Evolutionary conservation across 2,797 vertebrate genomes (phyloP).

Genomic region (Eutrigla gurnardus): DNA sequence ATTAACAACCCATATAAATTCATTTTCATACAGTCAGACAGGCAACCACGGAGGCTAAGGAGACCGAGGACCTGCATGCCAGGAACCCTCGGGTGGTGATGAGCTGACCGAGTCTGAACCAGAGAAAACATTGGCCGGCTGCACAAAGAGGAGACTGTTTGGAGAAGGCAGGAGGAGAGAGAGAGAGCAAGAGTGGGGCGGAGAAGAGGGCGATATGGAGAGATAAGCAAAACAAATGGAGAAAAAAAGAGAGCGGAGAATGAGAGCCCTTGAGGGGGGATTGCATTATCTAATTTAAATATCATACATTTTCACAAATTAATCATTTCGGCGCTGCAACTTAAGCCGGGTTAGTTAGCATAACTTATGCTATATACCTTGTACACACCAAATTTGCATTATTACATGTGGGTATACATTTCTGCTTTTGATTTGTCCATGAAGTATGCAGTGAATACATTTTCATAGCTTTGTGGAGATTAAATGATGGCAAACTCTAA

Average conservation of each 20-base stretch:
- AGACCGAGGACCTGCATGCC: slow-evolving; percentile 55
- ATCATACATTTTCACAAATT: slow-evolving; percentile 38
- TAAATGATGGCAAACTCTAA: slow-evolving; percentile 29
- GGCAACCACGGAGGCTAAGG: slow-evolving; percentile 53
- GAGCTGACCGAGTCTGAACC: slow-evolving; percentile 57
- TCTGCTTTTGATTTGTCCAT: slow-evolving; percentile 23
- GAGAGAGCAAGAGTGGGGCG: slow-evolving; percentile 10
- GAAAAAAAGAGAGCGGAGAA: not conserved
- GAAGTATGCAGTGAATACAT: slow-evolving; percentile 20
- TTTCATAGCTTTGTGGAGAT: slow-evolving; percentile 30
- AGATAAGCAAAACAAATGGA: slow-evolving; percentile 30
- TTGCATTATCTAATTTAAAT: slow-evolving; percentile 35
- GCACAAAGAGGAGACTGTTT: slow-evolving; percentile 59
- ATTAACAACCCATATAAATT: slow-evolving; percentile 60
- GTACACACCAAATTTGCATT: slow-evolving; percentile 25
- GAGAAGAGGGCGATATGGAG: slow-evolving; percentile 31
- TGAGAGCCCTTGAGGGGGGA: not conserved
- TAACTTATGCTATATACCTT: slow-evolving; percentile 20
- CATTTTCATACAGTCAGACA: slow-evolving; percentile 63
- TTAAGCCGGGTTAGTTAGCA: slow-evolving; percentile 30
- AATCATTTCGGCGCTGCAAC: slow-evolving; percentile 41
- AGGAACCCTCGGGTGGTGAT: slow-evolving; percentile 50
- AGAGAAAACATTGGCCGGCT: slow-evolving; percentile 63
- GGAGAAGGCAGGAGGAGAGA: slow-evolving; percentile 36
- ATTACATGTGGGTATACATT: slow-evolving; percentile 42